phyloP scores from a whole-genome alignment of 2,888 invertebrate species.

The Noctua janthe region DNA sequence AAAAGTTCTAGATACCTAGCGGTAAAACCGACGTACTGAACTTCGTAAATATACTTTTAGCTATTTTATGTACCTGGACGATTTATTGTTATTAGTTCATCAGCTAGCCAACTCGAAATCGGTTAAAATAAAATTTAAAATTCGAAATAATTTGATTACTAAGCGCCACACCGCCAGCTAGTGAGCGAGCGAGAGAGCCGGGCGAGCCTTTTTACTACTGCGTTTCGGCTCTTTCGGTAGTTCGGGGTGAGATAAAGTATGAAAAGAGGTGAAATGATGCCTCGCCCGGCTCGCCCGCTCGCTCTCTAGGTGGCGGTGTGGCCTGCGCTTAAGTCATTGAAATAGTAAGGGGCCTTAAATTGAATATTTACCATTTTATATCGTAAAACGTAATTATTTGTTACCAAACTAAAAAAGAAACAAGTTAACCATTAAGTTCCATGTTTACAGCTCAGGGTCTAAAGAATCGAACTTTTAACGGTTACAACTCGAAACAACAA shows the following conservation, averaged over 20 bases:
- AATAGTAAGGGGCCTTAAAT: not conserved
- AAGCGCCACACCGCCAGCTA: no score
- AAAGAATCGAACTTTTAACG: conserved; percentile 6
- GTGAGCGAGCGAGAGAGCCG: no score
- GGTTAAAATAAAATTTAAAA: not conserved
- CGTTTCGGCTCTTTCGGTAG: no score
- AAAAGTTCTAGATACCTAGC: conserved; percentile 64
- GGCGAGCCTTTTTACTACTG: no score
- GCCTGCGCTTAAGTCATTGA: not conserved
- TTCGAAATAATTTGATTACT: not conserved
- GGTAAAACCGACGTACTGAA: conserved; percentile 59
- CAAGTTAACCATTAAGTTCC: not conserved
- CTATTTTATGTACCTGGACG: conserved; percentile 41
- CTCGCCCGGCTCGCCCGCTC: no score
- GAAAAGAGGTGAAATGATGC: no score
- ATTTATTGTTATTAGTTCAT: conserved; percentile 40
- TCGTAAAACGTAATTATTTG: not conserved
- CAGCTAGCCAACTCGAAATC: not conserved
- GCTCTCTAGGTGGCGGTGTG: no score
- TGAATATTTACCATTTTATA: not conserved
- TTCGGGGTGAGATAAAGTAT: no score
- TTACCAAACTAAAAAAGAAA: conserved; percentile 9
- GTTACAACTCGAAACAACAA: conserved; percentile 20
- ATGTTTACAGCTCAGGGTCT: conserved; percentile 12
- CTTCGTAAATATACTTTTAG: conserved; percentile 55